phyloP scores from a whole-genome alignment of 2,113 vertebrate species.

The Hystrix brachyura region DNA sequence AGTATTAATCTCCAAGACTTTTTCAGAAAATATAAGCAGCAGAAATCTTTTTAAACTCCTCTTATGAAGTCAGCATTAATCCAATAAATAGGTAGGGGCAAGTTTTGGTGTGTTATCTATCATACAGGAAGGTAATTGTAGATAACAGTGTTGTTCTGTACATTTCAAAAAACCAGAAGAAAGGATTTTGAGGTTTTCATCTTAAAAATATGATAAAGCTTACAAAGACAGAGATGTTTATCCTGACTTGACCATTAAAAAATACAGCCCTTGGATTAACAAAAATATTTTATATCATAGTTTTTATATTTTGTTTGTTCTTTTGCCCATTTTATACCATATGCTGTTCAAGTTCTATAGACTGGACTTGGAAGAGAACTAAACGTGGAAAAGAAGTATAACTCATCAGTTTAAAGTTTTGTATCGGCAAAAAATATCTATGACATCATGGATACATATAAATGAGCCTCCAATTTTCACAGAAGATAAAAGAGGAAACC shows the following conservation, averaged over 20 bases:
- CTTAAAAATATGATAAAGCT: background rate
- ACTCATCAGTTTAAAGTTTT: conserved; percentile 46
- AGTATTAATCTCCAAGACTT: background rate
- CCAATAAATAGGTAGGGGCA: background rate
- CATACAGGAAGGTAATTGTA: background rate
- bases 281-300: background rate
- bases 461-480: conserved; percentile 47
- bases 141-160: background rate
- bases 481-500: conserved; percentile 71
- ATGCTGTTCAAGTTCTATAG: background rate
- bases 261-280: background rate
- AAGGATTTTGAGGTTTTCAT: background rate
- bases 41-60: background rate
- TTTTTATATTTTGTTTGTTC: background rate
- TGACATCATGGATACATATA: conserved; percentile 56
- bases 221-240: background rate
- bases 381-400: background rate
- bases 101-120: background rate
- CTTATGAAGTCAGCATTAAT: background rate
- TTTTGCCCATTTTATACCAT: background rate
- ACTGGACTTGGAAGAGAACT: background rate
- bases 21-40: background rate
- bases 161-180: background rate
- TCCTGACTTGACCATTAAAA: background rate
- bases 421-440: conserved; percentile 33